These are phyloP conservation scores for Ptilorrhoa leucosticta DNA, from an alignment of 2,113 vertebrate genomes.

Conservation along the genomic window DNA sequence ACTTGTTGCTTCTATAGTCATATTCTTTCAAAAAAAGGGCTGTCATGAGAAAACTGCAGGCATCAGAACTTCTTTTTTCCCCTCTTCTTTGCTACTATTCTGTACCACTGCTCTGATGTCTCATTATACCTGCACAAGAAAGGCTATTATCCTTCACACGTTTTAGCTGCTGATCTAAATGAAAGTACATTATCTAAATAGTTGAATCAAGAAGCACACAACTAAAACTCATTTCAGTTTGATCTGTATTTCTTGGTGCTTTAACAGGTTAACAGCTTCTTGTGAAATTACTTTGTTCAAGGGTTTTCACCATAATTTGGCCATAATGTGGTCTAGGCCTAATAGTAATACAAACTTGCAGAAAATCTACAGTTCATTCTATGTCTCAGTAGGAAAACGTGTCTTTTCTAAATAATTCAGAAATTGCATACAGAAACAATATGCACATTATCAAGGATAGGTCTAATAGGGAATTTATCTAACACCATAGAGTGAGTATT, in stretches of 20 bases:
- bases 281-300: slow-evolving; percentile 64
- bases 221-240: slow-evolving; percentile 55
- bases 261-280: slow-evolving; percentile 63
- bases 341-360: slow-evolving; percentile 48
- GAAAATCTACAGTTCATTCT: slow-evolving; percentile 41
- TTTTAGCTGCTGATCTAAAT: slow-evolving; percentile 67
- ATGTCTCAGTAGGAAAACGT: not conserved
- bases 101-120: slow-evolving; percentile 5
- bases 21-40: not conserved
- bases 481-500: not conserved
- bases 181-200: slow-evolving; percentile 65
- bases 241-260: slow-evolving; percentile 63
- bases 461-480: slow-evolving; percentile 24
- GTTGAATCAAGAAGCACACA: slow-evolving; percentile 64
- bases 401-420: slow-evolving; percentile 30
- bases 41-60: not conserved
- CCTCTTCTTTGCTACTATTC: not conserved
- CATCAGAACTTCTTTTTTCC: not conserved
- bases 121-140: slow-evolving; percentile 49
- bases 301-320: slow-evolving; percentile 58
- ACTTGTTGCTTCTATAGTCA: not conserved
- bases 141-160: slow-evolving; percentile 48
- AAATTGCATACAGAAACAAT: slow-evolving; percentile 49
- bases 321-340: slow-evolving; percentile 52
- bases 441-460: not conserved